Conservation (phyloP, 1,140 invertebrate species). For the Pinna nobilis region DNA sequence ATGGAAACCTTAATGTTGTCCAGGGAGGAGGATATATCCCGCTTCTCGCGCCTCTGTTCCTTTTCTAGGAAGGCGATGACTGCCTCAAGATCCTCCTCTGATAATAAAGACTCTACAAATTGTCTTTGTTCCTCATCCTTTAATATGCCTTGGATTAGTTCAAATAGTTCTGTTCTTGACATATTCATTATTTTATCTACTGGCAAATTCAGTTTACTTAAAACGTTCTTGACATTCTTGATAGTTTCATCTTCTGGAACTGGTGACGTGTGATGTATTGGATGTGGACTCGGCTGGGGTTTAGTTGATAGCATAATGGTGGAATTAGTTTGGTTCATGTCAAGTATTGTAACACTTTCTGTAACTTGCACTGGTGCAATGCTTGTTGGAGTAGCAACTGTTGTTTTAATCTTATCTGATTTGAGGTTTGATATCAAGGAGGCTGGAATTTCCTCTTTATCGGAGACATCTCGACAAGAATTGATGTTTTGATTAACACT, state of each 20-base stretch:
- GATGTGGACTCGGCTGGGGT: neutral
- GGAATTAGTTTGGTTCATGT: too few relatives aligned
- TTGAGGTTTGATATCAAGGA: neutral
- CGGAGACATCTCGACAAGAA: neutral
- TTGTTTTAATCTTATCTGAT: neutral
- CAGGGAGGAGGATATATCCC: neutral
- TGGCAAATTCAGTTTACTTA: neutral
- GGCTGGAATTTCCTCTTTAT: neutral
- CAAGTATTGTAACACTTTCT: too few relatives aligned
- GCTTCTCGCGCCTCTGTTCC: neutral
- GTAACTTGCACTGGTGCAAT: neutral
- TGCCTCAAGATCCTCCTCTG: neutral
- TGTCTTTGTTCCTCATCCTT: neutral
- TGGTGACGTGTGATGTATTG: neutral
- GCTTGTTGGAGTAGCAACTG: neutral
- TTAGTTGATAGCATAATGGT: too few relatives aligned
- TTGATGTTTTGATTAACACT: conserved; percentile 33
- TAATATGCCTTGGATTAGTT: neutral
- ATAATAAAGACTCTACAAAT: neutral
- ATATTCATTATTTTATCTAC: neutral
- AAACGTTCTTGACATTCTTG: conserved; percentile 1
- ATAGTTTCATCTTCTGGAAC: neutral
- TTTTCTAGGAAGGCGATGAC: neutral
- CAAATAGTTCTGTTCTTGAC: neutral
- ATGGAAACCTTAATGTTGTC: neutral